Percentiles rank a stretch among this genome's conserved stretches.
phyloP scores from a whole-genome alignment of 2,113 vertebrate genomes.

The Pyrgilauda ruficollis region DNA sequence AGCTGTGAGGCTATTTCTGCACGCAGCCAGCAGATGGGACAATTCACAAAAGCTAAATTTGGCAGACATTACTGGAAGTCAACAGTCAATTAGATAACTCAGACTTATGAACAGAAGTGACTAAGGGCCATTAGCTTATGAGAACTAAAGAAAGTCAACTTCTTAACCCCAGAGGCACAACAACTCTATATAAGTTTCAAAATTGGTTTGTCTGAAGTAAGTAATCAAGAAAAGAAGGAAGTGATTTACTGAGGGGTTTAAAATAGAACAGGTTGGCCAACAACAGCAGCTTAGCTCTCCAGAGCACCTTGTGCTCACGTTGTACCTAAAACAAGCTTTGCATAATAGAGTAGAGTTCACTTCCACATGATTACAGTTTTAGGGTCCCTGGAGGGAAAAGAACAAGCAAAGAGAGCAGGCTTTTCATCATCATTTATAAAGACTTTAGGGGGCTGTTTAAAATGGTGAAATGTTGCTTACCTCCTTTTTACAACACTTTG shows the following conservation, averaged over 20 bases:
- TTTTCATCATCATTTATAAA: slow-evolving; percentile 7
- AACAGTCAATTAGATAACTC: neutral
- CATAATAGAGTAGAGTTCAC: neutral
- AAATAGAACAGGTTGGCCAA: neutral
- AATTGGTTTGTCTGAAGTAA: slow-evolving; percentile 1
- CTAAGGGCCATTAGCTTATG: neutral
- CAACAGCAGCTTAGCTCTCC: neutral
- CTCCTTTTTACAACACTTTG: neutral
- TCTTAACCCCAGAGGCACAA: neutral
- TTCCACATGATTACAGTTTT: neutral
- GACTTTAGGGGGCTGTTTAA: neutral
- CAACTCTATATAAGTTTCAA: neutral
- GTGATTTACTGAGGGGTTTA: neutral
- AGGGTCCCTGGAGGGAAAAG: neutral
- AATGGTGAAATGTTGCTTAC: neutral
- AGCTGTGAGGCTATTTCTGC: neutral
- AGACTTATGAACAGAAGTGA: neutral
- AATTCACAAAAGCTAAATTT: slow-evolving; percentile 4
- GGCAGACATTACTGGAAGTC: neutral
- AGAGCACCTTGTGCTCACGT: neutral
- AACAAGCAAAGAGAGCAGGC: neutral
- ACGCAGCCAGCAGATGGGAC: neutral
- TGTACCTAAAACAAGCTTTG: neutral
- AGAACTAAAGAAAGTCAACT: neutral
- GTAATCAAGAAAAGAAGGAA: slow-evolving; percentile 11